Evolutionary conservation across 1,140 invertebrate genomes (phyloP), one percentile per base, ranked within the genome.

Genomic region (Bilobella aurantiaca): DNA sequence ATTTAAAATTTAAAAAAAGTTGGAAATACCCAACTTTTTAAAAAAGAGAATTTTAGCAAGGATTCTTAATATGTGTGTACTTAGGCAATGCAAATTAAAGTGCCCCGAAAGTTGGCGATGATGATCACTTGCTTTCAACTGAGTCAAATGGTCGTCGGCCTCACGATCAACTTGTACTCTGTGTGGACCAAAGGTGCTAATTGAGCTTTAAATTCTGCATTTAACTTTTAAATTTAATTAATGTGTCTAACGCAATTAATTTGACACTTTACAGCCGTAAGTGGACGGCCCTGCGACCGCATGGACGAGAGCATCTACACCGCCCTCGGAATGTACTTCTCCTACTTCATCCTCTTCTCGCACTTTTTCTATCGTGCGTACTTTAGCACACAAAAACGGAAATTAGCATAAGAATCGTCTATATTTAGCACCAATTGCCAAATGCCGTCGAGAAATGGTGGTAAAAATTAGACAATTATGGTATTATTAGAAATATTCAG

Each of bases 281-380:
- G 21, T 16, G 25, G 8, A 5, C 5, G 30, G 8, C 57, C 3
- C 3, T 62, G 59, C 28, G 59, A 62, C 25, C 29, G 59, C 2
- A 23, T 42, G 29, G 14, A 62, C 8, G 59, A 62, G 3, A 31
- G 59, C 12, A 62, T 96, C 63, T 88, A 87, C 73, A 83, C 93
- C 28, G 93, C 91, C 25, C 84, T 95, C 70, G 82, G 89, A 29
- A 97, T 98, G 92, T 97, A 97, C 79, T 89, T 91, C 76, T 93
- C 90, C 65, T 94, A 93, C 76, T 92, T 93, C 75, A 85, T 93
- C 16, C 81, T 95, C 0, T 95, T 94, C 76, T 88, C 88, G 27
- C 82, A 84, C 70, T 94, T 94, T 84, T 95, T 95, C 82, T 88
- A 90, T 77, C 89, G 89, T 75, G 83, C 88, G 5, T 94, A 95